Evolutionary conservation across 1,140 invertebrate species (phyloP).

Genomic region (Dinoponera quadriceps): DNA sequence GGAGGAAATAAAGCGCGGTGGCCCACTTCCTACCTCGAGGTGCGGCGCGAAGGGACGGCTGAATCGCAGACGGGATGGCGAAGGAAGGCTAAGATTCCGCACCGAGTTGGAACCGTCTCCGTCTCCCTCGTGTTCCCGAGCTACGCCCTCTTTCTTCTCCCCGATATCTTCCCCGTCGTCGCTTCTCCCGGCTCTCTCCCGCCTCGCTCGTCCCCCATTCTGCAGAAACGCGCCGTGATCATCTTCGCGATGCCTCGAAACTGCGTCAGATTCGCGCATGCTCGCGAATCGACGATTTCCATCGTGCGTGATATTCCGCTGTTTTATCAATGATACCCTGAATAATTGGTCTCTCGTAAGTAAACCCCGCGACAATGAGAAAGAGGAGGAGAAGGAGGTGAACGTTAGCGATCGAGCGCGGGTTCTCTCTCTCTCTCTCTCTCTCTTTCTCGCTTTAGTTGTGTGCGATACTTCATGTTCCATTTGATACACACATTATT

Average conservation of each 20-base stretch:
- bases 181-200: no score
- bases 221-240: slow-evolving; percentile 2
- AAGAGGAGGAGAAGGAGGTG: slow-evolving; percentile 22
- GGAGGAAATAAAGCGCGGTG: slow-evolving; percentile 72
- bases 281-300: slow-evolving; percentile 54
- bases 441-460: no score
- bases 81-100: slow-evolving; percentile 59
- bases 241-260: neutral
- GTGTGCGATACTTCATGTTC: no score
- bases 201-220: no score
- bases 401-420: slow-evolving; percentile 21
- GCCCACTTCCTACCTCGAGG: slow-evolving; percentile 65
- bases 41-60: neutral
- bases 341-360: slow-evolving; percentile 69
- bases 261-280: neutral
- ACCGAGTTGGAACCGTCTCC: slow-evolving; percentile 56
- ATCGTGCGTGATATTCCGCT: slow-evolving; percentile 56
- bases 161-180: no score
- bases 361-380: neutral
- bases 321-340: slow-evolving; percentile 66
- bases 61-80: slow-evolving; percentile 35
- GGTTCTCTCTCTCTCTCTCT: no score
- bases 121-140: slow-evolving; percentile 6
- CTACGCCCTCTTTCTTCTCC: neutral
- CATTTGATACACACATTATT: no score